Conservation (phyloP, 2,113 vertebrate species). For the Petrocephalus zakoni region DNA sequence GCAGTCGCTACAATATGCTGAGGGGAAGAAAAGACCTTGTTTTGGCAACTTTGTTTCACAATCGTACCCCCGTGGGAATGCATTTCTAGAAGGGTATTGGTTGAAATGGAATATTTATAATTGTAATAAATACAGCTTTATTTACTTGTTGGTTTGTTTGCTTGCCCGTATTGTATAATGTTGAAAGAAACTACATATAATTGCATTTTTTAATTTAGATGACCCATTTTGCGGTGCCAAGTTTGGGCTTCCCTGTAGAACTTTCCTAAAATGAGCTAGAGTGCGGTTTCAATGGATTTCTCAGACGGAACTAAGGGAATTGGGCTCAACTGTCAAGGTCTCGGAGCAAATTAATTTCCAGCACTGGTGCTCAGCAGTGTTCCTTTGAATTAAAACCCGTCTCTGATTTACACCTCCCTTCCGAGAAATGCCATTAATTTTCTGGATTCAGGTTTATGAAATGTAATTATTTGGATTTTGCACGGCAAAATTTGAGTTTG, state of each 20-base stretch:
- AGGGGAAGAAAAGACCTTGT: background rate
- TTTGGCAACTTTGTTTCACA: conserved; percentile 1
- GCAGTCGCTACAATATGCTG: conserved; percentile 1
- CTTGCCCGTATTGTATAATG: background rate
- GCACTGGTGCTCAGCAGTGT: background rate
- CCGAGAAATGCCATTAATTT: background rate
- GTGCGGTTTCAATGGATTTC: background rate
- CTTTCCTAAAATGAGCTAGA: background rate
- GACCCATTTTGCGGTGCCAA: background rate
- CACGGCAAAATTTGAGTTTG: background rate
- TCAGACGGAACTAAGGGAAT: conserved; percentile 8
- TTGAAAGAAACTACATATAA: background rate
- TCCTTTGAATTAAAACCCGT: background rate
- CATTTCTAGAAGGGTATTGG: background rate
- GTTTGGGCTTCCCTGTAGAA: background rate
- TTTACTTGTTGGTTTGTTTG: background rate
- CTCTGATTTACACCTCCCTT: background rate
- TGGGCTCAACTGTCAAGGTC: background rate
- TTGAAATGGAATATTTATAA: background rate
- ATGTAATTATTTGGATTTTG: conserved; percentile 1
- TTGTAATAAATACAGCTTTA: background rate
- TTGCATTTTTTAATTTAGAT: background rate
- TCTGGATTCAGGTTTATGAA: background rate
- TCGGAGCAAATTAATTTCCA: background rate
- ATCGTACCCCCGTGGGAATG: background rate